Conservation (phyloP, 2,888 invertebrate genomes). For the Beris chalybata region DNA sequence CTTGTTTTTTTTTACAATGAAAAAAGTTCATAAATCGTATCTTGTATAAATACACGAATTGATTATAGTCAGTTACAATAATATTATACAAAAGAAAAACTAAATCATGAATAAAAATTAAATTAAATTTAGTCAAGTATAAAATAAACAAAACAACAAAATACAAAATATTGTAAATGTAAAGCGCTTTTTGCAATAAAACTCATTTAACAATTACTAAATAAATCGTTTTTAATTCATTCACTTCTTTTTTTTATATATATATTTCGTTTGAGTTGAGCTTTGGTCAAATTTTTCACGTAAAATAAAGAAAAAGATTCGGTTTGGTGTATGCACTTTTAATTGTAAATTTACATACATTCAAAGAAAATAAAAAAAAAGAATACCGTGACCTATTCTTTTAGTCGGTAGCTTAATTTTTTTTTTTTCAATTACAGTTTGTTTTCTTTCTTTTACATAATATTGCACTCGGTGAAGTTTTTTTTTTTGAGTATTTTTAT, state of each 20-base stretch:
- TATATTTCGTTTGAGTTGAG: constrained; percentile 35
- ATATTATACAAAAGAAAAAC: constrained; percentile 28
- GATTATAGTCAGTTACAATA: background rate
- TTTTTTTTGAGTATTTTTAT: background rate
- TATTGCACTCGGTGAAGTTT: too few species aligned
- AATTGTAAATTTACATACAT: constrained; percentile 18
- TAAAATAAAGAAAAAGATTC: background rate
- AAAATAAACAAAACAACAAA: constrained; percentile 10
- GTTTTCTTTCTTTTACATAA: background rate
- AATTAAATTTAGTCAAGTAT: constrained; percentile 9
- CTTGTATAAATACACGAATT: constrained; percentile 14
- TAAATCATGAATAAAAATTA: constrained; percentile 2
- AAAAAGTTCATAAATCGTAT: constrained; percentile 27
- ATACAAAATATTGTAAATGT: constrained; percentile 42
- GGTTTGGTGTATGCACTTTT: constrained; percentile 1
- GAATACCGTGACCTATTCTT: constrained; percentile 2
- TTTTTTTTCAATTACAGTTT: constrained; percentile 8
- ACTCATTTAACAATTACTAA: constrained; percentile 40
- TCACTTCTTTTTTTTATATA: constrained; percentile 34
- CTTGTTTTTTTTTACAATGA: constrained; percentile 5
- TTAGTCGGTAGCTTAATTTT: background rate
- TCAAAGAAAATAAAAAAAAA: background rate
- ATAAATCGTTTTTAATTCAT: constrained; percentile 39
- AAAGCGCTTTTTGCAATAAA: constrained; percentile 57
- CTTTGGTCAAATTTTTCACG: constrained; percentile 22